These are phyloP conservation scores for Gasterosteus aculeatus DNA, from an alignment of 2,113 vertebrate genomes.

Conservation along the genomic window DNA sequence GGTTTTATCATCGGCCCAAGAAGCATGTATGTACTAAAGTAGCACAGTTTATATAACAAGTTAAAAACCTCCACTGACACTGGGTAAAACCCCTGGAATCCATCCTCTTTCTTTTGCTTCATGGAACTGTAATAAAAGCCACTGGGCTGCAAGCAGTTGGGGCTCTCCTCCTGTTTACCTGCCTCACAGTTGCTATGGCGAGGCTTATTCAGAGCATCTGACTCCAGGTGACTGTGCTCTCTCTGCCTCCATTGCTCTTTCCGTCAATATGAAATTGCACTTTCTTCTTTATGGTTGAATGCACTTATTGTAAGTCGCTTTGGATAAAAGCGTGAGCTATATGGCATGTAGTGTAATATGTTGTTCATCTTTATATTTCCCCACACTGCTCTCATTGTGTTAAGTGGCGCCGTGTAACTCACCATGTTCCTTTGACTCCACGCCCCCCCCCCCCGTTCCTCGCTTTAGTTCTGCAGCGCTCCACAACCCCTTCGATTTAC, in stretches of 20 bases:
- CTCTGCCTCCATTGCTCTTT: slow-evolving; percentile 10
- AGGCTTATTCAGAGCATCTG: slow-evolving; percentile 71
- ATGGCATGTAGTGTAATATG: not conserved
- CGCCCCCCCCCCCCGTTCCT: not conserved
- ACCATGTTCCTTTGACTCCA: not conserved
- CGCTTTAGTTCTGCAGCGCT: not conserved
- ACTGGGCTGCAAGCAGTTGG: not conserved
- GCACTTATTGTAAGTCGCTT: too few relatives aligned
- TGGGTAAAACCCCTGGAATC: not conserved
- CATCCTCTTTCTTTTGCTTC: not conserved
- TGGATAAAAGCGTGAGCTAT: too few relatives aligned
- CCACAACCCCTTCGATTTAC: slow-evolving; percentile 8
- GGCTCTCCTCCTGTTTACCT: slow-evolving; percentile 58
- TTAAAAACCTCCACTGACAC: not conserved
- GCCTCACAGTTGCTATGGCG: slow-evolving; percentile 72
- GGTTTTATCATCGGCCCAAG: not conserved
- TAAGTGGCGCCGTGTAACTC: too few relatives aligned
- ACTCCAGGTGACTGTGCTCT: slow-evolving; percentile 63
- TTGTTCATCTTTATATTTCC: not conserved
- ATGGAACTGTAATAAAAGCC: not conserved
- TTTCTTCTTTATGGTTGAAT: too few relatives aligned
- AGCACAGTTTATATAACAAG: not conserved
- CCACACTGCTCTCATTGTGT: not conserved
- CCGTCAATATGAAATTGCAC: not conserved
- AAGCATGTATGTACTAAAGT: not conserved